Base-by-base conservation (phyloP, 2,113 vertebrate genomes). In the Danio rerio region DNA sequence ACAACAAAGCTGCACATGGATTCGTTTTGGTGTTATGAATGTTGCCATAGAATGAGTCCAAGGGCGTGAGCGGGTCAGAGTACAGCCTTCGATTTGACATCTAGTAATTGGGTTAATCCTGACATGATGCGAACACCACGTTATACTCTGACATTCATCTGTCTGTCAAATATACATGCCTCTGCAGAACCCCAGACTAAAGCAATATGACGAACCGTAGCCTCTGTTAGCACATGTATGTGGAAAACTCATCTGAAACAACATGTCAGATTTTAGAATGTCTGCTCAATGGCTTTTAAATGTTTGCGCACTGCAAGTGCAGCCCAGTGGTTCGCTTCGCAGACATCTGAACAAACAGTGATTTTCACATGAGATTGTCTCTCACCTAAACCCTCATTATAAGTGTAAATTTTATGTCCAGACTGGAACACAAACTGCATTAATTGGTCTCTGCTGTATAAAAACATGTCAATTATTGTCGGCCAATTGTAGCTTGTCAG, bases 351-450 rank as follows among this genome's bases (percentile, higher is more conserved):
- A 20, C 47, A 72, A 40, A 40, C 9, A 45, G 7, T 72, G 21
- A 72, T 53, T 71, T 15, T 71, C 21, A 52, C 40, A 10, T 31
- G 6, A 21, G 68, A 31, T 50, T 70, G 50, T 73, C 31, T 40
- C 10, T 70, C 66, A 50, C 66, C 49, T 70, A 21, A 9, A 20
- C 68, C 18, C 45, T 69, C 65, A 49, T 20, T 49, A 49, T 69
- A 12, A 20, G 42, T 49, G 9, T 45, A 69, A 45, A 66, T 10
- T 10, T 45, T 20, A 69, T 18, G 6, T 18, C 43, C 65, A 69
- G 65, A 69, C 65, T 69, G 69, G 18, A 71, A 31, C 11, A 71
- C 18, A 52, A 71, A 71, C 45, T 31, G 47, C 18, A 71, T 71
- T 31, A 71, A 71, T 71, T 52, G 69, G 69, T 71, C 47, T 52